Conservation (phyloP, 2,888 invertebrate genomes). For the Ptilodon capucinus region DNA sequence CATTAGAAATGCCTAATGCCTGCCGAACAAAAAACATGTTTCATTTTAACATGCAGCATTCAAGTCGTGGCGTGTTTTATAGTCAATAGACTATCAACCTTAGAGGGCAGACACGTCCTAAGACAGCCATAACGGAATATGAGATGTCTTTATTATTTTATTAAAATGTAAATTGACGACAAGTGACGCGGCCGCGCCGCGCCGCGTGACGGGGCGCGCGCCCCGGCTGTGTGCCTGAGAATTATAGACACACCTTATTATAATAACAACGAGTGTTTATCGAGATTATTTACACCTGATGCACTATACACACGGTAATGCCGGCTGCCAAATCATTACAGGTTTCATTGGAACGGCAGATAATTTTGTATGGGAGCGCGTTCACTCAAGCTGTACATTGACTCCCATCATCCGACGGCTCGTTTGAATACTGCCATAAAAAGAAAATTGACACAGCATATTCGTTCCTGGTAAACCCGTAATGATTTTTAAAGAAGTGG, state of each 20-base stretch:
- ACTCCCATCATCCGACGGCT: too few relatives aligned
- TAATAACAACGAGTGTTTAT: conserved; percentile 18
- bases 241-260: conserved; percentile 20
- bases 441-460: too few relatives aligned
- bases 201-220: conserved; percentile 23
- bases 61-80: neutral
- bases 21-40: too few relatives aligned
- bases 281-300: neutral
- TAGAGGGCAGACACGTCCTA: conserved; percentile 5
- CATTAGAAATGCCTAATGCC: too few relatives aligned
- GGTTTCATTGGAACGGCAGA: too few relatives aligned
- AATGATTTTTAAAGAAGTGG: neutral
- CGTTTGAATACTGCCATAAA: too few relatives aligned
- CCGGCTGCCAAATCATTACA: too few relatives aligned
- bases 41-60: neutral
- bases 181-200: conserved; percentile 44
- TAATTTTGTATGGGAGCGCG: too few relatives aligned
- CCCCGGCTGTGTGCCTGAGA: conserved; percentile 25
- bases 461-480: too few relatives aligned
- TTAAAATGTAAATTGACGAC: conserved; percentile 62
- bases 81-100: neutral
- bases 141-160: conserved; percentile 47
- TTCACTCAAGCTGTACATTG: too few relatives aligned
- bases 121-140: conserved; percentile 41
- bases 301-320: too few relatives aligned